A percentile compares a stretch with the other conserved stretches of the same genome.
Evolutionary conservation across 1,140 invertebrate species (phyloP).

Genomic region (Apocrypta bakeri): DNA sequence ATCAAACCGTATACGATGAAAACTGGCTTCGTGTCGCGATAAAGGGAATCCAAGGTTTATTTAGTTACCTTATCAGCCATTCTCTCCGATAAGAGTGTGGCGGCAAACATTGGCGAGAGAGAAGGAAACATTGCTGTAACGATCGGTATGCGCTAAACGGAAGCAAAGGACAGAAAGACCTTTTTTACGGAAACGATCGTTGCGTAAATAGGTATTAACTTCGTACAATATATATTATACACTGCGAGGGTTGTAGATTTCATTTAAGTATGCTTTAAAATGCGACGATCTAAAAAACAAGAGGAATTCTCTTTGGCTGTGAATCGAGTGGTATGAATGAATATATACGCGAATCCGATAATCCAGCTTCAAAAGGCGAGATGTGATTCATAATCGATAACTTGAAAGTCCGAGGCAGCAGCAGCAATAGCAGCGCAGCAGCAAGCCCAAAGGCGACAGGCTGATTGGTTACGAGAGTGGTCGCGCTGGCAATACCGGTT

Average conservation of each 20-base stretch:
- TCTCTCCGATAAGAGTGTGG: slow-evolving; percentile 23
- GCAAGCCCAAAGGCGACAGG: slow-evolving; percentile 38
- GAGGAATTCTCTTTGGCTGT: background rate
- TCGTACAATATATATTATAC: too few species aligned
- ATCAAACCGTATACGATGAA: slow-evolving; percentile 47
- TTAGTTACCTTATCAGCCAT: slow-evolving; percentile 40
- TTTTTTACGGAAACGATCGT: too few species aligned
- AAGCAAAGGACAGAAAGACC: background rate
- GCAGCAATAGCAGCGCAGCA: background rate
- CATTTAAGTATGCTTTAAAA: too few species aligned
- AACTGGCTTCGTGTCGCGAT: slow-evolving; percentile 54
- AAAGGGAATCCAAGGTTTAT: slow-evolving; percentile 58
- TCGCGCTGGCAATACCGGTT: slow-evolving; percentile 25
- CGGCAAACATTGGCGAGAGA: background rate
- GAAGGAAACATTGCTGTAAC: background rate
- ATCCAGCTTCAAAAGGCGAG: slow-evolving; percentile 39
- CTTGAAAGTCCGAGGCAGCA: slow-evolving; percentile 19
- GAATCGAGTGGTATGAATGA: slow-evolving; percentile 4
- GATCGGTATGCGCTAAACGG: background rate
- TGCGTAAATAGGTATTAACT: background rate
- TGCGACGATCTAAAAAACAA: background rate
- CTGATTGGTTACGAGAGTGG: slow-evolving; percentile 40
- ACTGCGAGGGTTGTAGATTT: too few species aligned
- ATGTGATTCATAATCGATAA: slow-evolving; percentile 47
- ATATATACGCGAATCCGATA: slow-evolving; percentile 6